A percentile compares a stretch with the other conserved stretches of the same genome.
These are phyloP conservation scores for Trachurus trachurus DNA, from an alignment of 2,797 vertebrate species.

Conservation along the genomic window DNA sequence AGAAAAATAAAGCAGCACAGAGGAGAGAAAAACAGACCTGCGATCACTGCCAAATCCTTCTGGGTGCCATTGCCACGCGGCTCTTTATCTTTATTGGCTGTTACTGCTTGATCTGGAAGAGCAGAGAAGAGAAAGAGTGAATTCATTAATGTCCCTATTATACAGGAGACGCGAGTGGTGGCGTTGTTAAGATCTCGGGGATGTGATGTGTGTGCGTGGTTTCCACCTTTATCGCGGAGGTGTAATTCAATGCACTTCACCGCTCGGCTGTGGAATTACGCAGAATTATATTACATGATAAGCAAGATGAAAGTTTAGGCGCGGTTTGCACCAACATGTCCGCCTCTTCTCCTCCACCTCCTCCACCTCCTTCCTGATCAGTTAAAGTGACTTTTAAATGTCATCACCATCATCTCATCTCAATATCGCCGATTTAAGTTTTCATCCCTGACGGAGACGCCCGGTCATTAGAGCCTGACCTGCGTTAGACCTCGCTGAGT, in stretches of 20 bases:
- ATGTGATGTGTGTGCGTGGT: background rate
- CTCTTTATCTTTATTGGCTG: slow-evolving; percentile 85
- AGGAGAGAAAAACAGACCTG: slow-evolving; percentile 87
- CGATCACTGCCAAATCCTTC: slow-evolving; percentile 93
- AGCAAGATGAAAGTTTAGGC: background rate
- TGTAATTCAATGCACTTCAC: background rate
- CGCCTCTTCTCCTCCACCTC: no score
- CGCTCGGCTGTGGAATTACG: background rate
- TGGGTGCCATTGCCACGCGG: slow-evolving; percentile 87
- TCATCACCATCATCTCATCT: background rate
- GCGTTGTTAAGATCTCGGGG: background rate
- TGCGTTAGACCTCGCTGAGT: background rate
- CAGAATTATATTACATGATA: background rate
- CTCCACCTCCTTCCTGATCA: no score
- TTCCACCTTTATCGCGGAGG: background rate
- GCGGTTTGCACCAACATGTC: background rate
- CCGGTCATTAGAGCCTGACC: background rate
- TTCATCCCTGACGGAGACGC: slow-evolving; percentile 4
- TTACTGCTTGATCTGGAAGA: slow-evolving; percentile 77
- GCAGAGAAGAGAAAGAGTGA: slow-evolving; percentile 37
- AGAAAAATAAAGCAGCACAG: slow-evolving; percentile 45
- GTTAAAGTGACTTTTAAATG: slow-evolving; percentile 17
- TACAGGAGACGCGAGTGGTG: background rate
- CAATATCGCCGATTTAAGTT: slow-evolving; percentile 2
- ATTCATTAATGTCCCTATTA: slow-evolving; percentile 36